A percentile compares a stretch with the other conserved stretches of the same genome.
Evolutionary conservation across 1,140 invertebrate species (phyloP).

Genomic region (Drosophila kepulauana): DNA sequence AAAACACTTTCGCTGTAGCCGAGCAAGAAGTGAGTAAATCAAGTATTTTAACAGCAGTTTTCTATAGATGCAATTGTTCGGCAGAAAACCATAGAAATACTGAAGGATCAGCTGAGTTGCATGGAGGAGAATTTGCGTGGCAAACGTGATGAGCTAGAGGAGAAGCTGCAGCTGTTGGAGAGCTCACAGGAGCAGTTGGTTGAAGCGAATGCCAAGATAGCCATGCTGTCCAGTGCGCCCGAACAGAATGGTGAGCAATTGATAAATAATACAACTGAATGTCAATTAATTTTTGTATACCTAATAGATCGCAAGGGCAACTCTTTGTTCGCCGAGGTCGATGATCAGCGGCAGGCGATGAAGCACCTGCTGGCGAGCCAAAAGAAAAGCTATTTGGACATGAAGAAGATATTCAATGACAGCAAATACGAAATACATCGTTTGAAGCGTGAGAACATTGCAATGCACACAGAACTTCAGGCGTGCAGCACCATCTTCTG

Average conservation of each 20-base stretch:
- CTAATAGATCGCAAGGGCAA: slow-evolving; percentile 85
- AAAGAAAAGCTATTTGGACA: slow-evolving; percentile 83
- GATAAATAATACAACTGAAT: too few relatives aligned
- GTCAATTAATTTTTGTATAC: not conserved
- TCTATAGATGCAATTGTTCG: not conserved
- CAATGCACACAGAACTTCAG: slow-evolving; percentile 77
- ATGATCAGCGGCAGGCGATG: slow-evolving; percentile 85
- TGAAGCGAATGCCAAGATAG: slow-evolving; percentile 77
- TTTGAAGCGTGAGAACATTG: slow-evolving; percentile 84
- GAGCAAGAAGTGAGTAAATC: slow-evolving; percentile 65
- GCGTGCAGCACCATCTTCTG: slow-evolving; percentile 81
- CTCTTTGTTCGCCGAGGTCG: slow-evolving; percentile 86
- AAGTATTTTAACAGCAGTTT: not conserved
- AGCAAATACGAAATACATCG: slow-evolving; percentile 85
- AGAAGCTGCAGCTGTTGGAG: slow-evolving; percentile 73
- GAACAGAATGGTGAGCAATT: slow-evolving; percentile 60
- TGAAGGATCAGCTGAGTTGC: slow-evolving; percentile 74
- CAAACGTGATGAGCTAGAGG: slow-evolving; percentile 77
- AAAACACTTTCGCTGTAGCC: slow-evolving; percentile 64
- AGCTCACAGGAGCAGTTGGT: slow-evolving; percentile 76
- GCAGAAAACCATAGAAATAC: slow-evolving; percentile 74
- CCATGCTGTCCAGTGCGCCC: slow-evolving; percentile 56
- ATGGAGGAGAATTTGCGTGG: slow-evolving; percentile 73
- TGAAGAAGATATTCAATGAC: slow-evolving; percentile 81
- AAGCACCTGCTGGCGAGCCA: slow-evolving; percentile 82